Evolutionary conservation across 1,140 invertebrate species (phyloP), one percentile per base, ranked within the genome.

Genomic region (Cyclina sinensis): DNA sequence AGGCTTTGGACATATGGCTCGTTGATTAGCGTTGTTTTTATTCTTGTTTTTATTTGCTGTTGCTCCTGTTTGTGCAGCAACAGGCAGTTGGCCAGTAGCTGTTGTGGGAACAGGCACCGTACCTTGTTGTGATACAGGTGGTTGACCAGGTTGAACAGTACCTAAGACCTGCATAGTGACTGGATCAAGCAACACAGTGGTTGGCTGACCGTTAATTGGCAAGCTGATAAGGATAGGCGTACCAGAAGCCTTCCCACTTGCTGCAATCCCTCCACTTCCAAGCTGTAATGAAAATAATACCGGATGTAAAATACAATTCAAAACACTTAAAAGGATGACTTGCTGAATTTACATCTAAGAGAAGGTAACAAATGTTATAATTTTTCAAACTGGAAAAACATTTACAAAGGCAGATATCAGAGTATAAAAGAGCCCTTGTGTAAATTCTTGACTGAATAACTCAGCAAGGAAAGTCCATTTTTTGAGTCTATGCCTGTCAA

Each of bases 151-250:
- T 74, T 92, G 90, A 18, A 93, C 90, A 30, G 87, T 92, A 62
- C 91, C 92, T n/a, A 93, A 80, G 0, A 93, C 93, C 51, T 94
- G 93, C 90, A 94, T 91, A 1, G 93, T 93, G 18, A 90, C 88
- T 5, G 93, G 92, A 78, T 94, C 92, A 14, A 94, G 91, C 27
- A 94, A 83, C 30, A 93, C 91, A 80, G 91, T 93, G 32, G 93
- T 91, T 30, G 90, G 91, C 84, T 93, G 93, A 37, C 93, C 93
- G 86, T 92, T 92, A 48, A 92, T 87, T 65, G 90, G 86, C 84
- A 94, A 88, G 35, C 90, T 92, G 48, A 93, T 54, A 46, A 93
- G 79, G 54, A 94, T 91, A 14, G 92, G 90, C 5, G 83, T 90
- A 51, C 80, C 86, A n/a, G 90, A 35, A 4, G 70, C 21, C 27